Percentiles rank a stretch among this genome's conserved stretches.
These are phyloP conservation scores for Agriopis aurantiaria DNA, from an alignment of 2,888 invertebrate species.

Conservation along the genomic window DNA sequence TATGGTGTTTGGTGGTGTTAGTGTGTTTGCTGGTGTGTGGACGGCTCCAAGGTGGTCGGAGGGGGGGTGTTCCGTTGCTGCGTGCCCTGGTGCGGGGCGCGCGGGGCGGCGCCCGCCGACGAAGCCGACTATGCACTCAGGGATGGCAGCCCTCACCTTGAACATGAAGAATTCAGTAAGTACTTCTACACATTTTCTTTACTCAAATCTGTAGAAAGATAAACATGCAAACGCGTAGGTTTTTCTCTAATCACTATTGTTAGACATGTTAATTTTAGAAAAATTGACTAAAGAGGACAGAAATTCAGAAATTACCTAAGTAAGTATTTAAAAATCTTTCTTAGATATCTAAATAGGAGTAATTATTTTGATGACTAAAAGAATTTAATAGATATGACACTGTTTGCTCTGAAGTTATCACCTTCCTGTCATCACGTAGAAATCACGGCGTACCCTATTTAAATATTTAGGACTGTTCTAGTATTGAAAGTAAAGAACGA, in stretches of 20 bases:
- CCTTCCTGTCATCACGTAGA: too few relatives aligned
- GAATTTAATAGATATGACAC: too few relatives aligned
- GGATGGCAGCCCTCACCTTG: conserved; percentile 77
- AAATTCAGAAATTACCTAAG: neutral
- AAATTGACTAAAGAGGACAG: conserved; percentile 1
- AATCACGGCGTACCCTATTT: neutral
- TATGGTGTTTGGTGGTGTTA: conserved; percentile 63
- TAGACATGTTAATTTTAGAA: neutral
- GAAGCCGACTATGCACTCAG: conserved; percentile 84
- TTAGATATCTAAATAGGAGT: neutral
- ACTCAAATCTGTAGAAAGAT: neutral
- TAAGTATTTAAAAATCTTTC: too few relatives aligned
- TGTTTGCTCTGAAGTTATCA: too few relatives aligned
- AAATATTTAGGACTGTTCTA: neutral
- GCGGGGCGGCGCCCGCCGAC: conserved; percentile 89
- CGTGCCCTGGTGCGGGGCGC: conserved; percentile 92
- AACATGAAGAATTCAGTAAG: conserved; percentile 76
- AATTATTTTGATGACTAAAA: too few relatives aligned
- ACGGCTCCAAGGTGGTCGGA: conserved; percentile 89
- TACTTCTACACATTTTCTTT: conserved; percentile 17
- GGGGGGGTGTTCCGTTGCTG: conserved; percentile 93
- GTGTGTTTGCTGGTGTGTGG: conserved; percentile 74
- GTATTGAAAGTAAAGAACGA: neutral
- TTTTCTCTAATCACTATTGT: neutral
- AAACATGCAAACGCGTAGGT: neutral